Evolutionary conservation across 1,140 invertebrate genomes (phyloP).

Genomic region (Argopecten irradians): DNA sequence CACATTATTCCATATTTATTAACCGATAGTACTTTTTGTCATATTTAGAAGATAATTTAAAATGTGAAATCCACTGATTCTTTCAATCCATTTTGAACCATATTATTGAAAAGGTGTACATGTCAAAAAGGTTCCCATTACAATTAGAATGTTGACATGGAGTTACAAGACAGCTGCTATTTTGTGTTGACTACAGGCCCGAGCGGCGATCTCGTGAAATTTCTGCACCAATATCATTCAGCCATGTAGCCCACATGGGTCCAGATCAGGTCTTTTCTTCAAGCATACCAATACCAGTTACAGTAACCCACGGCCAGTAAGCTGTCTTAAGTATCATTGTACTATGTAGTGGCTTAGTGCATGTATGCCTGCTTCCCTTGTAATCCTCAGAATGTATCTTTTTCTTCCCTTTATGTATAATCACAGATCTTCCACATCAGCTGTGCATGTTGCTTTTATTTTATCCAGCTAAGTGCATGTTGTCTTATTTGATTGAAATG

Average conservation of each 20-base stretch:
- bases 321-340: slow-evolving; percentile 40
- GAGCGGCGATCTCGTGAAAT: slow-evolving; percentile 93
- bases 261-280: slow-evolving; percentile 88
- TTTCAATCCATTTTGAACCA: too few relatives aligned
- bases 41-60: neutral
- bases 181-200: slow-evolving; percentile 43
- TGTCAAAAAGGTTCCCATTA: neutral
- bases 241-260: slow-evolving; percentile 99
- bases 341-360: slow-evolving; percentile 37
- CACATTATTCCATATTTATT: too few relatives aligned
- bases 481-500: neutral
- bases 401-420: neutral
- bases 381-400: slow-evolving; percentile 21
- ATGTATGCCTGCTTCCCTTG: slow-evolving; percentile 26
- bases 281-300: slow-evolving; percentile 46
- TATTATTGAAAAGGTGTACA: too few relatives aligned
- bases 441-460: neutral
- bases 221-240: slow-evolving; percentile 98
- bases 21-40: neutral
- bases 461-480: neutral
- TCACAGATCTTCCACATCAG: neutral
- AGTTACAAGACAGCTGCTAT: slow-evolving; percentile 21
- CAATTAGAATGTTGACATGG: neutral
- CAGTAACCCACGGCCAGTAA: slow-evolving; percentile 56
- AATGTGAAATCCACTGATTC: neutral